Base-by-base conservation (phyloP, 2,888 invertebrate species). In the Synanthedon myopaeformis region DNA sequence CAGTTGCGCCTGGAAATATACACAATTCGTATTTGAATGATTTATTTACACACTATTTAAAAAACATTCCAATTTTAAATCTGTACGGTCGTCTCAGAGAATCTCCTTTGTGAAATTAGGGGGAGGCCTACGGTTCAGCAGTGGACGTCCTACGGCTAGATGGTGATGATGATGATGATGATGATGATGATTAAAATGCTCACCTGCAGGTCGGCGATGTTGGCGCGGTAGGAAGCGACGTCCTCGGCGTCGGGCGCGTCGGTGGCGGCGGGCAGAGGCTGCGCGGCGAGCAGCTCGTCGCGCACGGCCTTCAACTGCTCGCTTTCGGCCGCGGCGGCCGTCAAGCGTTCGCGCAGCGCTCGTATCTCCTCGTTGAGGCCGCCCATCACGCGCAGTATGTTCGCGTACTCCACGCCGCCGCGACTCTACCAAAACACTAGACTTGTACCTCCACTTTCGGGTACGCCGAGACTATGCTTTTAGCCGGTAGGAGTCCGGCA, bases 361-460 rank as follows among this genome's bases (percentile, higher is more conserved):
- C 76, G 76, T 62, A 87, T 85, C 76, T 87, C 86, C 52, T 86
- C 86, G 71, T 87, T 87, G 17, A 87, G 72, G 0, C 86, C 86
- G 45, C 72, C 76, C 85, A 87, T 86, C 62, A 86, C 84, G 61
- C 82, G 82, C 12, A 87, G 66, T 5, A 85, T 69, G 70, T 85
- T 85, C 62, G 85, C 84, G 65, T 82, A 83, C 58, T 87, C 86
- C 48, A 83, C 77, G 56, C 79, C 79, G 4, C 75, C 78, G 68
- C 80, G 82, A 57, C 76, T 77, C 82, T 83, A 64, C 35, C 35
- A 35, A 35, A 35, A 35, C 8, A 35, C 35, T 35, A 6, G 6
- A 35, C 35, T 35, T 10, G 23, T 23, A 23, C 23, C 23, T 23
- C 23, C 23, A 23, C 5, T 23, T 23, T 23, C 23, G 5, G 23